These are phyloP conservation scores for Malurus alboscapulatus DNA, from an alignment of 2,113 vertebrate genomes.

Conservation along the genomic window DNA sequence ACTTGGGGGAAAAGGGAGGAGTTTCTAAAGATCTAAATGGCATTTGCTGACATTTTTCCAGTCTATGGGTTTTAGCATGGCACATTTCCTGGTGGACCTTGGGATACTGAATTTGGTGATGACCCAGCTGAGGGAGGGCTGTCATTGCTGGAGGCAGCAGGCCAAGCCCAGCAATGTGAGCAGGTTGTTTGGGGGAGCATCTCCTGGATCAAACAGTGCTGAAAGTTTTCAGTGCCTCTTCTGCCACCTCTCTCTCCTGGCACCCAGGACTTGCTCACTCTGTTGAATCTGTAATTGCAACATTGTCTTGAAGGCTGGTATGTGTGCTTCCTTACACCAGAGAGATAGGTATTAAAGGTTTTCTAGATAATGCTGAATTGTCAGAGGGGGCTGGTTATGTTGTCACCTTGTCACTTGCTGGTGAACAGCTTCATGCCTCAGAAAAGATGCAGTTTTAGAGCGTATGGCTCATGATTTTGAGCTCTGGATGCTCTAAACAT, in stretches of 20 bases:
- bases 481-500: background rate
- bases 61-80: background rate
- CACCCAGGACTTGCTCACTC: background rate
- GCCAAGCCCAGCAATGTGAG: background rate
- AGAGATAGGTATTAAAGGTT: background rate
- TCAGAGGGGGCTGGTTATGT: background rate
- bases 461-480: background rate
- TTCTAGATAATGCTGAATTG: background rate
- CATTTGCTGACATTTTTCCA: constrained; percentile 22
- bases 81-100: background rate
- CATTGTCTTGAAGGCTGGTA: background rate
- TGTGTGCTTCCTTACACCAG: background rate
- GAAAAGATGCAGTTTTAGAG: background rate
- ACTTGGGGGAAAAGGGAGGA: constrained; percentile 44
- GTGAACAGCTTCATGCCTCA: background rate
- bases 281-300: background rate
- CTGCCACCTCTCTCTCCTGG: background rate
- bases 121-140: background rate
- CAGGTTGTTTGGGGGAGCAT: background rate
- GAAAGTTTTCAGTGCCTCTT: rapidly evolving
- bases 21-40: constrained; percentile 37
- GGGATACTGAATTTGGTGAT: rapidly evolving
- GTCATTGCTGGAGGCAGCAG: background rate
- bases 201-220: rapidly evolving
- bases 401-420: background rate